Conservation (phyloP, 2,113 vertebrate genomes). For the Redunca redunca region DNA sequence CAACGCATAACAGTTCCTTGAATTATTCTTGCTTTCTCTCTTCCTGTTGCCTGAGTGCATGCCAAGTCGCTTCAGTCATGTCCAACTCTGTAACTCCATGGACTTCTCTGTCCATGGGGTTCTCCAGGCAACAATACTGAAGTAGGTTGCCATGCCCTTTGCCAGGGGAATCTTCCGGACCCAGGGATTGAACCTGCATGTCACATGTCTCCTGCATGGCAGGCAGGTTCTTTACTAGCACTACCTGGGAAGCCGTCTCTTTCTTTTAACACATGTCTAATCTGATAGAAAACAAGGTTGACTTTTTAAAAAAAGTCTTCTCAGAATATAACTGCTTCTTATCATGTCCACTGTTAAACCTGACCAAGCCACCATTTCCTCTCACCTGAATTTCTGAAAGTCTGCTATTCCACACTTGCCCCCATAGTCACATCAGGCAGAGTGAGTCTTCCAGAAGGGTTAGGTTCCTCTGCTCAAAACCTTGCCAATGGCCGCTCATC, state of each 20-base stretch:
- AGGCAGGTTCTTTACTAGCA: not conserved
- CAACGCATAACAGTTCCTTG: not conserved
- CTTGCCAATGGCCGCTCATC: not conserved
- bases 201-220: not conserved
- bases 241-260: not conserved
- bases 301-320: not conserved
- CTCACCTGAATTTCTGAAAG: not conserved
- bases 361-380: not conserved
- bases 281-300: not conserved
- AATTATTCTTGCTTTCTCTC: not conserved
- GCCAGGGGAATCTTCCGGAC: not conserved
- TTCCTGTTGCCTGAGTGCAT: not conserved
- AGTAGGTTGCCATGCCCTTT: not conserved
- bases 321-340: not conserved
- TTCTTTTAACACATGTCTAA: not conserved
- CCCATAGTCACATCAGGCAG: not conserved
- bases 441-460: not conserved
- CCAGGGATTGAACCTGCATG: not conserved
- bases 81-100: not conserved
- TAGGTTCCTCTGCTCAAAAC: not conserved
- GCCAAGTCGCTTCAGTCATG: not conserved
- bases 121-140: not conserved
- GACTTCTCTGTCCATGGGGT: not conserved
- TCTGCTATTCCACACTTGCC: accelerated
- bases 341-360: not conserved